Conservation (phyloP, 2,113 vertebrate species). For the Morone chrysops region DNA sequence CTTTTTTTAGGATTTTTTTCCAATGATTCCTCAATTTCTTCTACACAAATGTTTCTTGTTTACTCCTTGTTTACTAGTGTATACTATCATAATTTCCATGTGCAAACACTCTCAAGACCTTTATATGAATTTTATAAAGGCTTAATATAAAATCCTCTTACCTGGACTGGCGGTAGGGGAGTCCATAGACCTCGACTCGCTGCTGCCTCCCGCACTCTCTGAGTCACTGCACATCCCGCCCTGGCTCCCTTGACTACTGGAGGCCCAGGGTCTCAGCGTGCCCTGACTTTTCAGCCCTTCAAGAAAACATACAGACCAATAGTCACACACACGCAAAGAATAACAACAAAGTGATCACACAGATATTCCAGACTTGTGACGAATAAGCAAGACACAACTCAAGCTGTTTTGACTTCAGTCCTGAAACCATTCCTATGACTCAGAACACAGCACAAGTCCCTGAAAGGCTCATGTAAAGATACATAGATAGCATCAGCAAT, state of each 20-base stretch:
- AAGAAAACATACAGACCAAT: slow-evolving; percentile 32
- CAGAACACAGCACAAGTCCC: slow-evolving; percentile 35
- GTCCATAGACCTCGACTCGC: slow-evolving; percentile 96
- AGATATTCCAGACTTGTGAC: slow-evolving; percentile 45
- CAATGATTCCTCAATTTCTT: not conserved
- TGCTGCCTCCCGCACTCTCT: slow-evolving; percentile 97
- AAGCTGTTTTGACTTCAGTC: slow-evolving; percentile 27
- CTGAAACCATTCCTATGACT: slow-evolving; percentile 46
- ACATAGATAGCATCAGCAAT: not conserved
- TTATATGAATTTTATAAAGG: not conserved
- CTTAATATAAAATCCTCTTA: slow-evolving; percentile 61
- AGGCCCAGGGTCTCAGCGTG: slow-evolving; percentile 88
- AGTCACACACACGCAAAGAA: slow-evolving; percentile 31
- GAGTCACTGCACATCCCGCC: slow-evolving; percentile 97
- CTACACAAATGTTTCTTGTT: not conserved
- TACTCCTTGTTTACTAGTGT: not conserved
- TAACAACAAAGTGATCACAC: slow-evolving; percentile 10
- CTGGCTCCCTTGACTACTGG: slow-evolving; percentile 87
- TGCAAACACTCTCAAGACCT: not conserved
- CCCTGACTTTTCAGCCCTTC: slow-evolving; percentile 79
- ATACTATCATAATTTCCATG: not conserved
- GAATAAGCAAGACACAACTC: slow-evolving; percentile 34
- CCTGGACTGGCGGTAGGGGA: slow-evolving; percentile 98
- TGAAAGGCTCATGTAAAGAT: not conserved
- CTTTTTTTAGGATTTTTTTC: not conserved